phyloP scores from a whole-genome alignment of 2,797 vertebrate genomes.

The Anguilla marmorata region DNA sequence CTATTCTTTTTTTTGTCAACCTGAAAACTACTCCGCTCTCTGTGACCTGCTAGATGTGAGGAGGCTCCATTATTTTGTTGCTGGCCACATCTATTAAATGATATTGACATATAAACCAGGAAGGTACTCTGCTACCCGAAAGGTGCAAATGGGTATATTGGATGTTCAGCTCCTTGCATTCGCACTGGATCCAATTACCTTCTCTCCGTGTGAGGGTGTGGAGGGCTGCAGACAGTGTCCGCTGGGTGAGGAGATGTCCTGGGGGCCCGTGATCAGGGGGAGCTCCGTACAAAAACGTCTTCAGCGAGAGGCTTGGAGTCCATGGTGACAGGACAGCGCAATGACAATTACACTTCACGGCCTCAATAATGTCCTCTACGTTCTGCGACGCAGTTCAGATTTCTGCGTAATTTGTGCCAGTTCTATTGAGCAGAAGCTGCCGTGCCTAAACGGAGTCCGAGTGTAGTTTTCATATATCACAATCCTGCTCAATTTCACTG shows the following conservation, averaged over 20 bases:
- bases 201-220: conserved; percentile 67
- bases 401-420: conserved; percentile 16
- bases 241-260: conserved; percentile 69
- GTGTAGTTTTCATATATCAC: not conserved
- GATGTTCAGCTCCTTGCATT: conserved; percentile 81
- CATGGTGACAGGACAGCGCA: conserved; percentile 44
- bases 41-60: not conserved
- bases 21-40: not conserved
- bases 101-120: conserved; percentile 83
- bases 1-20: conserved; percentile 62
- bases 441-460: not conserved
- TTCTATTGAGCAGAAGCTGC: not conserved
- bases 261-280: conserved; percentile 73
- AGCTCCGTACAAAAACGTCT: conserved; percentile 46
- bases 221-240: conserved; percentile 68
- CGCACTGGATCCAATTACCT: conserved; percentile 81
- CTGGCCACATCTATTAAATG: conserved; percentile 83
- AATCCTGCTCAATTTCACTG: not conserved
- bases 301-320: conserved; percentile 48
- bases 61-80: conserved; percentile 66
- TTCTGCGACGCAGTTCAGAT: not conserved
- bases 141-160: conserved; percentile 68
- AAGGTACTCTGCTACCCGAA: conserved; percentile 67
- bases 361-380: conserved; percentile 43
- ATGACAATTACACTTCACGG: conserved; percentile 54